Base-by-base conservation (phyloP, 2,888 invertebrate species). In the Maniola hyperantus region DNA sequence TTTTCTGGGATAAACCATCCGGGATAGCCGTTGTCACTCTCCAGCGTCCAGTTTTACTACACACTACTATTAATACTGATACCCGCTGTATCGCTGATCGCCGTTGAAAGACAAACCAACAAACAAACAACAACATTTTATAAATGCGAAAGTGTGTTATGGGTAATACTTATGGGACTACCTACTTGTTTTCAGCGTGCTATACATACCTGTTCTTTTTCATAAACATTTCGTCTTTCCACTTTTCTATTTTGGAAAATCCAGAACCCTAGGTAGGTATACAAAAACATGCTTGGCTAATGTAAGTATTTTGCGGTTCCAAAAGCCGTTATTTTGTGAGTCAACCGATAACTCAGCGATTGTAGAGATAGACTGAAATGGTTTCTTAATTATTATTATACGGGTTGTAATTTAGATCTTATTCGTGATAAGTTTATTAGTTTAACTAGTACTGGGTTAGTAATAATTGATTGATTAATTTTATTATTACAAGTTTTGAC, bases 321-420 rank as follows among this genome's bases (percentile, higher is more conserved):
- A 13, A n/a, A n/a, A 44, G n/a, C 44, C n/a, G 46, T 46, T 46
- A 15, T 0, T n/a, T 18, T 26, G 26, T 51, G 13, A 26, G 26
- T 33, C 53, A 53, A 53, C 33, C 53, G 13, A 33, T 53, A 53
- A n/a, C 53, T 33, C 33, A 13, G n/a, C 20, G 8, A 33, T 7
- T 26, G 11, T 18, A 5, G 20, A 42, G 8, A 44, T 33, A n/a
- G 15, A 46, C n/a, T 48, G 10, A 33, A n/a, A 46, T 46, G 6
- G 48, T 18, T n/a, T 18, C 15, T 18, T 8, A 48, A 46, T n/a
- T 59, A 58, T 42, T 44, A 60, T 33, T 15, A 53, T 53, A 13
- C 33, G 53, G 53, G 53, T 6, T 26, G n/a, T 33, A 53, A 11
- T 53, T 53, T 53, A 53, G 53, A 50, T 53, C 26, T 13, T 1